Conservation (phyloP, 2,113 vertebrate genomes). For the Nettapus auritus region DNA sequence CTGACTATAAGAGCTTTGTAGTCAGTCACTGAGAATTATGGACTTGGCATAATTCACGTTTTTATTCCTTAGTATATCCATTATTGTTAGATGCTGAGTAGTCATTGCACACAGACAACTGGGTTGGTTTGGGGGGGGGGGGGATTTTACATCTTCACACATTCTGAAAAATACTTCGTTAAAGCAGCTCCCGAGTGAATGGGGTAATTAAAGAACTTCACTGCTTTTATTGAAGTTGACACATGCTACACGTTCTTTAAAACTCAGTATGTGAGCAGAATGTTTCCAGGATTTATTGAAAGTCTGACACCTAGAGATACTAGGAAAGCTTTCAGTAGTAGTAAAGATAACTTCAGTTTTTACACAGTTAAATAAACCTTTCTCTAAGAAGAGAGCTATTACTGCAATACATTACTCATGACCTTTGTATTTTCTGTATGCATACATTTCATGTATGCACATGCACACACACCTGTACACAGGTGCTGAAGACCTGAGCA, state of each 20-base stretch:
- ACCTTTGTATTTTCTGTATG: background rate
- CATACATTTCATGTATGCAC: background rate
- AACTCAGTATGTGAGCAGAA: constrained; percentile 49
- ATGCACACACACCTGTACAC: background rate
- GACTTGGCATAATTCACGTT: background rate
- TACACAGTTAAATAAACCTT: constrained; percentile 20
- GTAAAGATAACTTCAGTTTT: constrained; percentile 41
- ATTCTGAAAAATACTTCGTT: constrained; percentile 16
- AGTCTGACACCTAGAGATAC: constrained; percentile 10
- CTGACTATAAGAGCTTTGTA: background rate
- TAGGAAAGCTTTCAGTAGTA: constrained; percentile 5
- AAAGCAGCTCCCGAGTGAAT: constrained; percentile 43
- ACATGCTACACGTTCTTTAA: constrained; percentile 22
- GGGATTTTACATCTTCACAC: constrained; percentile 20
- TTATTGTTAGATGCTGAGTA: constrained; percentile 39
- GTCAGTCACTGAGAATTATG: constrained; percentile 49
- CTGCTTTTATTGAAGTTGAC: constrained; percentile 58
- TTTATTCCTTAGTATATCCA: constrained; percentile 41
- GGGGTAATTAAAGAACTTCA: constrained; percentile 47
- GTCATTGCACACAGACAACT: constrained; percentile 10
- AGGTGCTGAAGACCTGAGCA: background rate
- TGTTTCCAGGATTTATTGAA: constrained; percentile 41
- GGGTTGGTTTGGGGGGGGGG: background rate
- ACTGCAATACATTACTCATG: fast-evolving
- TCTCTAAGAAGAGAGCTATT: background rate